Conservation (phyloP, 2,888 invertebrate species). For the Hedychridium roseum region DNA sequence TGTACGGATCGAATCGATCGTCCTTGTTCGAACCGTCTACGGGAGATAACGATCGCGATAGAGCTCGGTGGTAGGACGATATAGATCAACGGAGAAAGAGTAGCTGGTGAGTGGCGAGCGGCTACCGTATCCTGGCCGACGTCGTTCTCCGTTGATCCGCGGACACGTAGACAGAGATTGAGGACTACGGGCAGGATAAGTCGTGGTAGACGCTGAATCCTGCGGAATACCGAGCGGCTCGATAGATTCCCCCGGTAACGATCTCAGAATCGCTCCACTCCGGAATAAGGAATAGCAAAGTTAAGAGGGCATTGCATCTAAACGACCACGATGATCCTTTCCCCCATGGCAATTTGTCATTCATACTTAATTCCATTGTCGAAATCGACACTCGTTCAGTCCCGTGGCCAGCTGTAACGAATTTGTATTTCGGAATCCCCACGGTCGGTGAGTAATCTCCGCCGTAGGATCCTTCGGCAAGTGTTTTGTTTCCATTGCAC, state of each 20-base stretch:
- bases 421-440: too few species aligned
- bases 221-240: slow-evolving; percentile 19
- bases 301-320: too few species aligned
- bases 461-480: too few species aligned
- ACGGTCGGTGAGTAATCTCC: too few species aligned
- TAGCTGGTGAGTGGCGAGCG: slow-evolving; percentile 11
- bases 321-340: too few species aligned
- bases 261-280: slow-evolving; percentile 14
- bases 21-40: slow-evolving; percentile 17
- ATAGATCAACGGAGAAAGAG: slow-evolving; percentile 35
- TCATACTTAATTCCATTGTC: too few species aligned
- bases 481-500: too few species aligned
- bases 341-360: too few species aligned
- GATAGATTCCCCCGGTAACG: slow-evolving; percentile 7
- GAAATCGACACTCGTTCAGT: too few species aligned
- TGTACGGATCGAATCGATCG: slow-evolving; percentile 18
- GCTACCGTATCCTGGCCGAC: slow-evolving; percentile 29
- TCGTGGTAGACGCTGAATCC: slow-evolving; percentile 27
- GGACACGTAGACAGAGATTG: slow-evolving; percentile 30
- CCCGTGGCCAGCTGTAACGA: too few species aligned
- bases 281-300: too few species aligned
- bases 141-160: slow-evolving; percentile 25
- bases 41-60: slow-evolving; percentile 33
- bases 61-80: slow-evolving; percentile 16
- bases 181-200: slow-evolving; percentile 30